Evolutionary conservation across 2,113 vertebrate species (phyloP).

Genomic region (Syngnathus scovelli): DNA sequence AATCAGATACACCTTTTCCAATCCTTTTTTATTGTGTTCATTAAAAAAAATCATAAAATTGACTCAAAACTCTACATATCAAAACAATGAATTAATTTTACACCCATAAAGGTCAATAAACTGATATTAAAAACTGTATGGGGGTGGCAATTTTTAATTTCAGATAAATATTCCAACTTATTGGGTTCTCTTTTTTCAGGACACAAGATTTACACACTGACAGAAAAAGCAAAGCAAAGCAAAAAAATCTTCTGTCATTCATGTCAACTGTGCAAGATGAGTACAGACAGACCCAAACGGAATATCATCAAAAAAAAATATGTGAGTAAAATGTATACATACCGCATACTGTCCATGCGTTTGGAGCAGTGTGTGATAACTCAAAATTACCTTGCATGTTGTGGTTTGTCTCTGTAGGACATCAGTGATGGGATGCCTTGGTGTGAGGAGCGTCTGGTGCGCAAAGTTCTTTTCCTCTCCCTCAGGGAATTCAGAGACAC

Average conservation of each 20-base stretch:
- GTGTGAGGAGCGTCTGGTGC: constrained; percentile 58
- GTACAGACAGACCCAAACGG: constrained; percentile 51
- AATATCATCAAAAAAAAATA: constrained; percentile 56
- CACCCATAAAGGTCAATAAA: too few relatives aligned
- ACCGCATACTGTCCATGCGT: neutral
- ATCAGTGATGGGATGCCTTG: constrained; percentile 56
- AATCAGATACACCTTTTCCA: neutral
- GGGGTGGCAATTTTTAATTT: neutral
- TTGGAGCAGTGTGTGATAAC: neutral
- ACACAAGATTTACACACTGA: constrained; percentile 1
- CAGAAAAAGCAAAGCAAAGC: neutral
- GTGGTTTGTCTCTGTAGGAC: constrained; percentile 30
- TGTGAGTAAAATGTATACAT: constrained; percentile 25
- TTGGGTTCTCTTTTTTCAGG: constrained; percentile 7
- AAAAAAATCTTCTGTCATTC: constrained; percentile 18
- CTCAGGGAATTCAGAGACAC: constrained; percentile 57
- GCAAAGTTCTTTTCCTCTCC: constrained; percentile 59
- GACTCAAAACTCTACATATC: too few relatives aligned
- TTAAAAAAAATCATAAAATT: too few relatives aligned
- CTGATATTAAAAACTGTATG: neutral
- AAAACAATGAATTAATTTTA: too few relatives aligned
- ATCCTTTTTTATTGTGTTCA: neutral
- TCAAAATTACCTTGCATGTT: neutral
- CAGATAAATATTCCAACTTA: neutral
- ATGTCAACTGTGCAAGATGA: constrained; percentile 44